Base-by-base conservation (phyloP, 2,888 invertebrate species). In the Harpalus rubripes region DNA sequence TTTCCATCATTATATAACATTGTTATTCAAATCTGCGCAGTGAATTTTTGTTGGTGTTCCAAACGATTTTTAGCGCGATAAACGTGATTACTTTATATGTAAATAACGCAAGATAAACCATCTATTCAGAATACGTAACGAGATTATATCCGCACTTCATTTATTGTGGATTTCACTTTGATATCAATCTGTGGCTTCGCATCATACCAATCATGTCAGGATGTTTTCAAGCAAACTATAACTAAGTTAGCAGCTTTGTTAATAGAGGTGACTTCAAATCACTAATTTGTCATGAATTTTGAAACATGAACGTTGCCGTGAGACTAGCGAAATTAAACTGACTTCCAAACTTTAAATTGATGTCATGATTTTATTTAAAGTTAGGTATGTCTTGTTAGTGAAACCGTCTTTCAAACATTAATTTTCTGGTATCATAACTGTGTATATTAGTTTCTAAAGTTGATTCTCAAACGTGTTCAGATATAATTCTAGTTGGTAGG, bases 21-120 rank as follows among this genome's bases (percentile, higher is more conserved):
- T 63, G 63, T 63, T 63, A 12, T 63, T 63, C 18, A 63, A 12
- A 22, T 8, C 10, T 26, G 8, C 12, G 26, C 7, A 22, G 63
- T 22, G 12, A 22, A 63, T 63, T 63, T 63, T 63, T 18, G 22
- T 26, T 22, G 59, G 63, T 68, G 32, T 68, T 26, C 39, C 63
- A 26, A 65, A 68, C 68, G 39, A 39, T 59, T 68, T 68, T 68
- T 39, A 68, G 39, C 39, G 26, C 12, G 16, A 22, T 63, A 63
- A 68, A 68, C 32, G 63, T 63, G 63, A 68, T 68, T 39, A 68
- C 68, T 68, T 68, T 68, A 68, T 68, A 68, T 68, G 39, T 68
- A 68, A 68, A 68, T 68, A 68, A 32, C 63, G 39, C 39, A 68
- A 68, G 68, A 39, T 68, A 68, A 32, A 68, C 39, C 39, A 39